A percentile compares a stretch with the other conserved stretches of the same genome.
These are phyloP conservation scores for Cynodonichthys magdalenae DNA, from an alignment of 2,797 vertebrate species.

Conservation along the genomic window DNA sequence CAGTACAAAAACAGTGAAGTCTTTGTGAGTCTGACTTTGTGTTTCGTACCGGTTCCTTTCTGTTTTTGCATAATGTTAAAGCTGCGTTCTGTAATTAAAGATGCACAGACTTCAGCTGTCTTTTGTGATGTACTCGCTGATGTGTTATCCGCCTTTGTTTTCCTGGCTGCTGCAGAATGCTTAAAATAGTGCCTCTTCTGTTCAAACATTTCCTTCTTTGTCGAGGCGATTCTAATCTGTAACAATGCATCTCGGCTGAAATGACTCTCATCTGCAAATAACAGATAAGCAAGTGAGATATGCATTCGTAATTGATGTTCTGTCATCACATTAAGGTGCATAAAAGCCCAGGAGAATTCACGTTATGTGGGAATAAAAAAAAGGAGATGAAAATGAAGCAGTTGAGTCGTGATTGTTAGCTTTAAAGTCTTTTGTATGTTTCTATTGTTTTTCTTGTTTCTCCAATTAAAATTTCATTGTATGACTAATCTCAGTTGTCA, in stretches of 20 bases:
- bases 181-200: conserved; percentile 56
- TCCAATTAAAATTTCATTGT: conserved; percentile 65
- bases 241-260: conserved; percentile 53
- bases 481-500: conserved; percentile 52
- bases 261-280: conserved; percentile 57
- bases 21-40: conserved; percentile 7
- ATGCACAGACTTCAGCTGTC: conserved; percentile 42
- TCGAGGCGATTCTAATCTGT: conserved; percentile 56
- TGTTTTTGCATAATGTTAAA: conserved; percentile 38
- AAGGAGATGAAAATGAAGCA: conserved; percentile 38
- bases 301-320: conserved; percentile 65
- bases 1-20: background rate
- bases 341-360: conserved; percentile 54
- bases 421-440: conserved; percentile 53
- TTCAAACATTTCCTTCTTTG: conserved; percentile 55
- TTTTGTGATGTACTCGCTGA: conserved; percentile 42
- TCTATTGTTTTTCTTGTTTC: conserved; percentile 32
- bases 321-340: conserved; percentile 64
- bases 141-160: conserved; percentile 52
- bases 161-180: conserved; percentile 41
- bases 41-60: conserved; percentile 4
- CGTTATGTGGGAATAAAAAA: conserved; percentile 41
- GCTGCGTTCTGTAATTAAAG: conserved; percentile 45
- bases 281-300: conserved; percentile 56
- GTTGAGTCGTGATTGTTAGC: conserved; percentile 41